Percentiles rank a stretch among this genome's conserved stretches.
Conservation (phyloP, 2,797 vertebrate genomes). For the Cynopterus sphinx region DNA sequence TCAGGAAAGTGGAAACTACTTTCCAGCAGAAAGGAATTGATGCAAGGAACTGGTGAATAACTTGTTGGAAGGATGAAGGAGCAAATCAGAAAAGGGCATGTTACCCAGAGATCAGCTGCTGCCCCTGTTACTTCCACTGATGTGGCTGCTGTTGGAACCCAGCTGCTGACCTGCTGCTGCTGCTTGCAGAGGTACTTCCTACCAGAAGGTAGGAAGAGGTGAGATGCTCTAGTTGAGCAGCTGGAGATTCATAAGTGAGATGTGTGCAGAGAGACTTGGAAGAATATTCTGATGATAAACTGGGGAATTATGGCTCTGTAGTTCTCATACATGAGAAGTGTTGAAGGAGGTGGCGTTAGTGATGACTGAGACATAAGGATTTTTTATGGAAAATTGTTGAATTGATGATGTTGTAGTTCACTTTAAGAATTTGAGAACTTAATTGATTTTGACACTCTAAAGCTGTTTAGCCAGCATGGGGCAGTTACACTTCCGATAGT, state of each 20-base stretch:
- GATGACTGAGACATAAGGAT: background rate
- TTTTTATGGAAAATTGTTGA: slow-evolving; percentile 30
- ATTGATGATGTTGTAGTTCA: background rate
- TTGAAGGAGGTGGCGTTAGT: background rate
- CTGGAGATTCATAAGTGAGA: background rate
- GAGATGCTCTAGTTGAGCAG: background rate
- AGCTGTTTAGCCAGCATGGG: background rate
- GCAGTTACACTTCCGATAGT: background rate
- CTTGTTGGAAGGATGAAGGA: background rate
- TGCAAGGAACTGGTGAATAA: background rate
- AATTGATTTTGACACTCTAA: background rate
- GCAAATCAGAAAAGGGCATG: background rate
- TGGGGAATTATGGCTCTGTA: background rate
- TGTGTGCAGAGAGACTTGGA: background rate
- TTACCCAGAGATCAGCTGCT: background rate
- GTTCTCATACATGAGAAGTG: background rate
- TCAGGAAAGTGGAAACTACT: background rate
- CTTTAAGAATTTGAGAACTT: background rate
- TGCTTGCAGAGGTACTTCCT: background rate
- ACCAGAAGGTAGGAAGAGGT: background rate
- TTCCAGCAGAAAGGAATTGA: background rate
- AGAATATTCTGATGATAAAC: background rate
- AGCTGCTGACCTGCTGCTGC: background rate
- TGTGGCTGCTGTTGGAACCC: background rate
- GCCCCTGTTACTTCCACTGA: background rate